Evolutionary conservation across 2,888 invertebrate genomes (phyloP).

Genomic region (Bruchidius siliquastri): DNA sequence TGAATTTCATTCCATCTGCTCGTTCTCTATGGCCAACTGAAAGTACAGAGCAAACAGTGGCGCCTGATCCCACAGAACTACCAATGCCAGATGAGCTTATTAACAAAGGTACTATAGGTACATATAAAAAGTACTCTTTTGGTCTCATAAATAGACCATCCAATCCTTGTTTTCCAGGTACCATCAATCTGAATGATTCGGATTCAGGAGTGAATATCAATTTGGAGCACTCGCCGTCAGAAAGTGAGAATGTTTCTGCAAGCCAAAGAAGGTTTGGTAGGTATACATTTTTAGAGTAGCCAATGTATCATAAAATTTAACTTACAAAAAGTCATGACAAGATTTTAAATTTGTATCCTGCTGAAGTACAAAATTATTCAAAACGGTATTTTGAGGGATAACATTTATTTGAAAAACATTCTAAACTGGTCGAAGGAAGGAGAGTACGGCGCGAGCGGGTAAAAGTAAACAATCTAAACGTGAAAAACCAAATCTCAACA

Average conservation of each 20-base stretch:
- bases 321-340: too few species aligned
- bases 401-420: too few species aligned
- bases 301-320: too few species aligned
- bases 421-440: too few species aligned
- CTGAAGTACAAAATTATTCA: too few species aligned
- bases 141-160: not conserved
- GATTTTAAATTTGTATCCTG: too few species aligned
- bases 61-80: constrained; percentile 43
- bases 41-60: constrained; percentile 4
- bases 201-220: constrained; percentile 42
- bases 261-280: constrained; percentile 20
- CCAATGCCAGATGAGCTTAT: constrained; percentile 46
- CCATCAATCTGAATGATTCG: constrained; percentile 35
- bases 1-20: constrained; percentile 41
- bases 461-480: too few species aligned
- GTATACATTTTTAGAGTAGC: not conserved
- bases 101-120: constrained; percentile 34
- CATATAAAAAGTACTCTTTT: not conserved
- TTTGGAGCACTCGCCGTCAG: constrained; percentile 31
- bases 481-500: too few species aligned
- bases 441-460: too few species aligned
- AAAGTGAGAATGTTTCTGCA: constrained; percentile 22
- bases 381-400: too few species aligned
- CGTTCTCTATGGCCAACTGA: constrained; percentile 32
- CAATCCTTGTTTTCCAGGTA: constrained; percentile 14